phyloP scores from a whole-genome alignment of 2,888 invertebrate species.

The Germaria angustata region DNA sequence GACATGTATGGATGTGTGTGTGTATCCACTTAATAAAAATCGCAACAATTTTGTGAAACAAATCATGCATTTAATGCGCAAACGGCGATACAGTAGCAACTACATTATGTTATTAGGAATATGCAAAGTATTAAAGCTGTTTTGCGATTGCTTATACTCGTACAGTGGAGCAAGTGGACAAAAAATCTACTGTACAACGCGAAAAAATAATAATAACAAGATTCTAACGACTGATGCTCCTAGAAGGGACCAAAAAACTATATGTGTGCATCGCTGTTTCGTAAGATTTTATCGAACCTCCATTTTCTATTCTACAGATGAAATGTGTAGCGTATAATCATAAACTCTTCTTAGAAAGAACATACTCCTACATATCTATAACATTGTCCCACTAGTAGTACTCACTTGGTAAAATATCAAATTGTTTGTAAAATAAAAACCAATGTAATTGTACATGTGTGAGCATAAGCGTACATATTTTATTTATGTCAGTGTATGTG shows the following conservation, averaged over 20 bases:
- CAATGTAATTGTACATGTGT: not conserved
- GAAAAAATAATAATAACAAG: no score
- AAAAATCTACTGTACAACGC: no score
- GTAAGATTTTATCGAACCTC: no score
- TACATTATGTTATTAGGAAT: not conserved
- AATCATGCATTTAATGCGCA: conserved; percentile 11
- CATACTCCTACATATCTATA: no score
- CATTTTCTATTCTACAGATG: no score
- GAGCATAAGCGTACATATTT: not conserved
- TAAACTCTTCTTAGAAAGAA: no score
- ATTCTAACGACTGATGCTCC: no score
- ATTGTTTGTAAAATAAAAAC: not conserved
- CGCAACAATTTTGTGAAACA: conserved; percentile 10
- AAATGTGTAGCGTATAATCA: no score
- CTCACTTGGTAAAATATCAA: conserved; percentile 6
- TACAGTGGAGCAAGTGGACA: no score
- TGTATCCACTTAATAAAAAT: not conserved
- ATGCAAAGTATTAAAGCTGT: not conserved
- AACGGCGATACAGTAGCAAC: not conserved
- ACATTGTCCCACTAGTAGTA: no score
- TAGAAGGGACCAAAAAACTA: no score
- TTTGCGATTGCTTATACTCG: not conserved
- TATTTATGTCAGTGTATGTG: not conserved
- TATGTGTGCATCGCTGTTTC: no score
- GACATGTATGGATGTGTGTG: not conserved